Percentiles rank a stretch among this genome's conserved stretches.
Conservation (phyloP, 2,797 vertebrate genomes). For the Acrocephalus scirpaceus region DNA sequence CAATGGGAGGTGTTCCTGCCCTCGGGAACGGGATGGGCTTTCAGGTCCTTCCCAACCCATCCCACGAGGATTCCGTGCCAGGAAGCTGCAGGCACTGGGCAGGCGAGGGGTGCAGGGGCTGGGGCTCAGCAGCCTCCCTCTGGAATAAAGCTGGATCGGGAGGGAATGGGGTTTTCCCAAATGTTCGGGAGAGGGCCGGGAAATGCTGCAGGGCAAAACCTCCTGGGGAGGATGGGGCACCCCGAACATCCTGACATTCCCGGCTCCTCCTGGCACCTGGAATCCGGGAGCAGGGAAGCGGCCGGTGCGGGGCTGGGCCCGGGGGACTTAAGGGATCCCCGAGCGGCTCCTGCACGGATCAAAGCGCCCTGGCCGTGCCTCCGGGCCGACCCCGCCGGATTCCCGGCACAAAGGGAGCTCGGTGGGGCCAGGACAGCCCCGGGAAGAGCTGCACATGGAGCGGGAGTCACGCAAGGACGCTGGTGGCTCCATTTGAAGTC, state of each 20-base stretch:
- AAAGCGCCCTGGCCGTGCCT: neutral
- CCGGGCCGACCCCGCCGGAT: neutral
- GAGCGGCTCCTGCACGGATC: neutral
- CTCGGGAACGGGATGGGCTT: neutral
- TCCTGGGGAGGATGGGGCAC: neutral
- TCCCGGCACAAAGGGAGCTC: slow-evolving; percentile 17
- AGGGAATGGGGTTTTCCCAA: neutral
- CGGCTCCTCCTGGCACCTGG: neutral
- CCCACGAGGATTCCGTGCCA: neutral
- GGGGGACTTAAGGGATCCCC: rapidly evolving
- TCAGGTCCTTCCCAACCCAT: neutral
- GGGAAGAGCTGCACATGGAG: neutral
- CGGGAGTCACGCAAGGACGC: neutral
- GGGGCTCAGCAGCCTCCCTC: neutral
- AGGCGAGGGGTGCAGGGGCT: too few species aligned
- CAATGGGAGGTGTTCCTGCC: neutral
- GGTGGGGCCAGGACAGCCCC: neutral
- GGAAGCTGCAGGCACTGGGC: neutral
- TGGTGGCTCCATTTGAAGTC: neutral
- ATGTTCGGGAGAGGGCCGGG: neutral
- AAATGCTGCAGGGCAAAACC: neutral
- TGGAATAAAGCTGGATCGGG: neutral
- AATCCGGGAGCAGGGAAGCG: neutral
- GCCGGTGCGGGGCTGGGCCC: too few species aligned
- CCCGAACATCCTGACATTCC: neutral